Evolutionary conservation across 1,140 invertebrate genomes (phyloP), one percentile per base, ranked within the genome.

Genomic region (Patella vulgata): DNA sequence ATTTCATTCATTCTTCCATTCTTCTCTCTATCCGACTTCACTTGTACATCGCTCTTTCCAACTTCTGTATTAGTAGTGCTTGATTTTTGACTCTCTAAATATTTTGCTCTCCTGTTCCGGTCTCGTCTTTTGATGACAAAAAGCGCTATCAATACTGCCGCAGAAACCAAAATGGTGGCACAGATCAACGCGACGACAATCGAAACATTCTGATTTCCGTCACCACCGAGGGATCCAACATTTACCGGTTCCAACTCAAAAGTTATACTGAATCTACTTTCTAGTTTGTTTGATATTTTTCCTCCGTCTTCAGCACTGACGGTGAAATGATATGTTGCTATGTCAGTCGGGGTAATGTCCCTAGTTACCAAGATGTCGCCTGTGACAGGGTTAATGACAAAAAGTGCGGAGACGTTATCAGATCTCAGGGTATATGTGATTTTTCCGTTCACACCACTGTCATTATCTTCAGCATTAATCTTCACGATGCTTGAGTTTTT

Each of bases 351-450:
- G 14, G 9, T 31, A 6, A 68, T 11, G 2, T 43, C 33, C 31
- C 31, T 23, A 23, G 21, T 42, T 14, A 54, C 44, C 17, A 50
- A 63, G 1, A 74, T 54, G 21, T 66, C 65, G 3, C 71, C 73
- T 0, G 91, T 94, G 23, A 89, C 85, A 3, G 92, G 88, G 83
- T 96, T 92, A 59, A 97, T 94, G 27, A 90, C 90, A 84, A 98
- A 96, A 89, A 28, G 91, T 85, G 52, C 88, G 88, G 88, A 87
- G n/a, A 90, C 92, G 55, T 77, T 77, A n/a, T 76, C 72, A 91
- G 59, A 36, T n/a, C 33, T 30, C 2, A 75, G 55, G 25, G 50
- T 36, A 33, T 58, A 75, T 19, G 25, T 50, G 9, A 73, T 14
- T 36, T 60, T 53, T 12, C 66, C 67, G 46, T 73, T 73, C 9